Conservation (phyloP, 1,140 invertebrate species). For the Drosophila bifasciata region DNA sequence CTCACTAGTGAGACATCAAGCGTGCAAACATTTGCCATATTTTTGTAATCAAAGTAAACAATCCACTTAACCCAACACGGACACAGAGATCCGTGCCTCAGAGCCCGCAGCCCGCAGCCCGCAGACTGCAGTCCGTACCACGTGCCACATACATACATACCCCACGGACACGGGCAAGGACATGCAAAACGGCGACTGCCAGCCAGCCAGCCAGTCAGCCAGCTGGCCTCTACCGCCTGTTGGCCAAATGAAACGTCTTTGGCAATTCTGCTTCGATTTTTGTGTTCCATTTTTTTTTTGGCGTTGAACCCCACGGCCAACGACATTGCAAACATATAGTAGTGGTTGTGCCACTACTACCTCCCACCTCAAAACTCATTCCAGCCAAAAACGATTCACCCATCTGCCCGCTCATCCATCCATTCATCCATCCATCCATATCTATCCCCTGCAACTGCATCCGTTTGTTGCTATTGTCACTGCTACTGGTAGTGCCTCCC, state of each 20-base stretch:
- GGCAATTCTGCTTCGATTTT: conserved; percentile 58
- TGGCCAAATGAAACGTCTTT: conserved; percentile 54
- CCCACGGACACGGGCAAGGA: not conserved
- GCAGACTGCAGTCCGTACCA: not conserved
- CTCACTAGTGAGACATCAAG: conserved; percentile 67
- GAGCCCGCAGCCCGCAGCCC: no score
- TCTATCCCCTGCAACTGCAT: conserved; percentile 1
- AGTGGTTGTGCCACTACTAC: no score
- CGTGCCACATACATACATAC: conserved; percentile 19
- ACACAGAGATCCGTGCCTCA: conserved; percentile 11
- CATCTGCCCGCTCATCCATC: conserved; percentile 12
- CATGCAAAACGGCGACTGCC: conserved; percentile 42
- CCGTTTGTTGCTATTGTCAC: conserved; percentile 72
- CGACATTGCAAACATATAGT: conserved; percentile 53
- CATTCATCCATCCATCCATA: conserved; percentile 11
- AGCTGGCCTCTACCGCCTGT: conserved; percentile 35
- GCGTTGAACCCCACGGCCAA: conserved; percentile 46
- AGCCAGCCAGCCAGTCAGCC: no score
- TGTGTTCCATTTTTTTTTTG: conserved; percentile 12
- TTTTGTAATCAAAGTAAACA: conserved; percentile 82
- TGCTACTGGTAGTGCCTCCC: conserved; percentile 9
- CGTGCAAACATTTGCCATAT: conserved; percentile 80
- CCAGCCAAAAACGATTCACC: not conserved
- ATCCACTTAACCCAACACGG: conserved; percentile 78
- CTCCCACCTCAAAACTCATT: not conserved